A percentile compares a stretch with the other conserved stretches of the same genome.
Evolutionary conservation across 2,797 vertebrate genomes (phyloP).

Genomic region (Trichosurus vulpecula): DNA sequence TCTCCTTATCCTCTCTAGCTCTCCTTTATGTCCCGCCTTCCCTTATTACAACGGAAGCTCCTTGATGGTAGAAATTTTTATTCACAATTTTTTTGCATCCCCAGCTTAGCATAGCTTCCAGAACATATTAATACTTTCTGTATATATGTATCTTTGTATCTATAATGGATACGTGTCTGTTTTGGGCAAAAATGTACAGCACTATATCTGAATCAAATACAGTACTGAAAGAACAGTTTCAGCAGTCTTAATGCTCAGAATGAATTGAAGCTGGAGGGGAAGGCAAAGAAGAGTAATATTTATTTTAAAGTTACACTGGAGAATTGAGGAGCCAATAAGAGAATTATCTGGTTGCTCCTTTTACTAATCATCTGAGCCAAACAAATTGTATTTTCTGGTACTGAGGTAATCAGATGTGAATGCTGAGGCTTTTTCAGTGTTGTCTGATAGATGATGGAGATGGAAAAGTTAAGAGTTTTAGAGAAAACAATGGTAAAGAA

Average conservation of each 20-base stretch:
- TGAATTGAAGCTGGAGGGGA: neutral
- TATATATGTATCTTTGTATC: neutral
- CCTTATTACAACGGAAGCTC: conserved; percentile 34
- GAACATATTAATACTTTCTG: neutral
- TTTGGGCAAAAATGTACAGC: neutral
- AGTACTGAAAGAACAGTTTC: neutral
- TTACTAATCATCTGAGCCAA: neutral
- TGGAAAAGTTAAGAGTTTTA: neutral
- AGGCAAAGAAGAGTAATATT: neutral
- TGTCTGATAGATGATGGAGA: neutral
- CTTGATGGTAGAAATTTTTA: conserved; percentile 4
- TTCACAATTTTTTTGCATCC: conserved; percentile 14
- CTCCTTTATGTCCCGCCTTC: conserved; percentile 43
- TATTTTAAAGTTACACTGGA: neutral
- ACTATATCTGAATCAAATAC: neutral
- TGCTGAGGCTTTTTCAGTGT: neutral
- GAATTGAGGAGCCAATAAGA: neutral
- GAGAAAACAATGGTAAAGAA: neutral
- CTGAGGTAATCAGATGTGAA: neutral
- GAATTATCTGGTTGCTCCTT: neutral
- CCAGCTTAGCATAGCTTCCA: neutral
- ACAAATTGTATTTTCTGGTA: neutral
- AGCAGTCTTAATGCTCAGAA: neutral
- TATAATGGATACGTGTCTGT: neutral
- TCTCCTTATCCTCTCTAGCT: neutral